These are phyloP conservation scores for Clitarchus hookeri DNA, from an alignment of 2,888 invertebrate genomes.

Conservation along the genomic window DNA sequence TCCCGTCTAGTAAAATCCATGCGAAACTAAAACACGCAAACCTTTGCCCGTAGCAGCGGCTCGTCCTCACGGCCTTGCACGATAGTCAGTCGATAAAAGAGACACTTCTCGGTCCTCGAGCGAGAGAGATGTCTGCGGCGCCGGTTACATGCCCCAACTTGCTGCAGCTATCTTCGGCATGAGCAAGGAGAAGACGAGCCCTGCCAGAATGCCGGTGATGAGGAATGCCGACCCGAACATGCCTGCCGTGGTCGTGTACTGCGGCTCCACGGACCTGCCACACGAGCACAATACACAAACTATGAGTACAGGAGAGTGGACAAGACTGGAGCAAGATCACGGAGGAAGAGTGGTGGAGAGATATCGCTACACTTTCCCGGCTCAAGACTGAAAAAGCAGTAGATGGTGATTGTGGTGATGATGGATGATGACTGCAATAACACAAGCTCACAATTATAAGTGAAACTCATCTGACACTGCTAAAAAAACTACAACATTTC, in stretches of 20 bases:
- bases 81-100: neutral
- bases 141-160: slow-evolving; percentile 21
- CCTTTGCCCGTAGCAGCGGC: no score
- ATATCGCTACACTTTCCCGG: no score
- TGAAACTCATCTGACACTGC: no score
- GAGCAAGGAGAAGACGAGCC: slow-evolving; percentile 76
- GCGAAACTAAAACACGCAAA: neutral
- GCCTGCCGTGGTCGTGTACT: slow-evolving; percentile 84
- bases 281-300: slow-evolving; percentile 17
- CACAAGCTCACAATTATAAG: no score
- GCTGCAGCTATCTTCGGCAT: slow-evolving; percentile 35
- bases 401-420: no score
- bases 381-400: no score
- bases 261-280: slow-evolving; percentile 76
- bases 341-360: no score
- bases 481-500: no score
- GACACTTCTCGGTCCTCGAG: neutral
- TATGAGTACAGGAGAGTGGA: no score
- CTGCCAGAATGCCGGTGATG: slow-evolving; percentile 84
- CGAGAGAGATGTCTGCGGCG: neutral
- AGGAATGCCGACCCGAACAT: slow-evolving; percentile 96
- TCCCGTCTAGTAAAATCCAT: neutral
- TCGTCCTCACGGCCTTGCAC: neutral
- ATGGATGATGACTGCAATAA: no score
- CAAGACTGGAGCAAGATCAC: no score